A percentile compares a stretch with the other conserved stretches of the same genome.
Evolutionary conservation across 1,140 invertebrate genomes (phyloP).

Genomic region (Catajapyx aquilonaris): DNA sequence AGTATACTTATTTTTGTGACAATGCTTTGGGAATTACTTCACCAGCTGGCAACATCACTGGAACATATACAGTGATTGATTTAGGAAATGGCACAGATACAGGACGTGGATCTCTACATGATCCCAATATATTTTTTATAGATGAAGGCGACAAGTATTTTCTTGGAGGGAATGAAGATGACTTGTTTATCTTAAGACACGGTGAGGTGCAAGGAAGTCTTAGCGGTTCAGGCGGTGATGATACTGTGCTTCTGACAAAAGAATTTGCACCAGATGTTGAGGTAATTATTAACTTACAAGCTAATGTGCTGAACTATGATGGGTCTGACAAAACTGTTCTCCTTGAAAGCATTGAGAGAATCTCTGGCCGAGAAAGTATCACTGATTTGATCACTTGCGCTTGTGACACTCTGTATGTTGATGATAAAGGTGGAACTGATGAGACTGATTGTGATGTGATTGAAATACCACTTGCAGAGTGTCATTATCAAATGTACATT

Average conservation of each 20-base stretch:
- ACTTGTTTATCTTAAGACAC: not conserved
- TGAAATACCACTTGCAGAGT: not conserved
- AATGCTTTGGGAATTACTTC: not conserved
- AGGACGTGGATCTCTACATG: not conserved
- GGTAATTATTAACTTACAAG: not conserved
- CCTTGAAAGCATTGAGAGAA: not conserved
- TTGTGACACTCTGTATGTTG: not conserved
- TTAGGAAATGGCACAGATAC: not conserved
- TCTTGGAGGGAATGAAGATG: not conserved
- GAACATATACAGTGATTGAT: not conserved
- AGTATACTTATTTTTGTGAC: not conserved
- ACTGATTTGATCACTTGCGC: not conserved
- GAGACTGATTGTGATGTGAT: not conserved
- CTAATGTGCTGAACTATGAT: not conserved
- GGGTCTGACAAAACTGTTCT: not conserved
- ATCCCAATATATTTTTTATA: not conserved
- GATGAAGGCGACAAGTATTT: not conserved
- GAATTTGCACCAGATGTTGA: not conserved
- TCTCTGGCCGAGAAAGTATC: not conserved
- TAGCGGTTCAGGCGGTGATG: not conserved
- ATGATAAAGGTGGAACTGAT: not conserved
- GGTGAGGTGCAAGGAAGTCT: not conserved
- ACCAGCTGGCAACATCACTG: not conserved
- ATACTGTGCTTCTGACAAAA: not conserved
- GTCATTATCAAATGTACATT: not conserved